Evolutionary conservation across 2,797 vertebrate genomes (phyloP), one percentile per base, ranked within the genome.

Genomic region (Chaetodon trifasciatus): DNA sequence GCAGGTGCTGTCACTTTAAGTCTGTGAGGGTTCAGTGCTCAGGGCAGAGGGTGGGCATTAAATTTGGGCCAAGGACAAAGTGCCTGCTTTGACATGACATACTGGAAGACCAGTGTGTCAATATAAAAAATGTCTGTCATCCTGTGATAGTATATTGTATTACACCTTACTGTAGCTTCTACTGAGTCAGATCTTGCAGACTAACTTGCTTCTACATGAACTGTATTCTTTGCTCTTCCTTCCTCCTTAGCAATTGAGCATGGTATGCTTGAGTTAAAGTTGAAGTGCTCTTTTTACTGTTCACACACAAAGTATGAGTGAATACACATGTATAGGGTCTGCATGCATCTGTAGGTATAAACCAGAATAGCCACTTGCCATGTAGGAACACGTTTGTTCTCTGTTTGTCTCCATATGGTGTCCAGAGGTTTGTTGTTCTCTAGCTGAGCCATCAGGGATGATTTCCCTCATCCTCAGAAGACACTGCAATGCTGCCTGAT

Each of bases 1-100:
- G 74, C 74, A 68, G 15, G 44, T 65, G 65, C 71, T 76, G 72
- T 76, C 71, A 46, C 2, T 61, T 75, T 24, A 16, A 37, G 61
- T 50, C 55, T 68, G 39, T 52, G 6, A 67, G 17, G 72, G 28
- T 55, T 74, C 57, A 61, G 6, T 53, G 72, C 44, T 49, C 16
- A 50, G 5, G 16, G 16, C 56, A 60, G 17, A 46, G 46, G 50
- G n/a, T 17, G 40, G 42, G 77, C 65, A 11, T 12, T 61, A 16
- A 57, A 62, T 74, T 19, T 24, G 8, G 1, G 35, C 28, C 37
- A 55, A 21, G 0, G 53, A 58, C 32, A 32, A 40, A 65, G 55
- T 21, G 49, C 8, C 55, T 28, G 8, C 56, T 53, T 46, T 52
- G 5, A 40, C 17, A 49, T n/a, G 23, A 68, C 16, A 56, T 28